Evolutionary conservation across 2,888 invertebrate genomes (phyloP), one percentile per base, ranked within the genome.

Genomic region (Mythimna vitellina): DNA sequence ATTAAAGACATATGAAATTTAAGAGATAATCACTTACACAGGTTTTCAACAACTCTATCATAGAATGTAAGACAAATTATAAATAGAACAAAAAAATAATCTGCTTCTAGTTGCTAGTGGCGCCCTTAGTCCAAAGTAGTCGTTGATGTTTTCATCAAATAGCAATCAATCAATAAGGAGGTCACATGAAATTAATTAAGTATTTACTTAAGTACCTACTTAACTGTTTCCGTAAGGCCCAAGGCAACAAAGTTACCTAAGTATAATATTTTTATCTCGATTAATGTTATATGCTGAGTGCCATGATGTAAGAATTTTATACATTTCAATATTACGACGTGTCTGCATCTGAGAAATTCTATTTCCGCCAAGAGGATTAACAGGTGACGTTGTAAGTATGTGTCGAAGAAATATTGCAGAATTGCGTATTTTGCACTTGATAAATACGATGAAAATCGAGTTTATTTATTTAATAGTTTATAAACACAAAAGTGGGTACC

Each of bases 281-380:
- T 49, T 20, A 57, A 29, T 63, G 17, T 17, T 65, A 46, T 20
- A 12, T 38, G 12, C 38, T 38, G 12, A 38, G 3, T 29, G 17
- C 25, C 42, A 25, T 35, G 61, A 61, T 57, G 53, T 65, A 14
- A 63, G 54, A 65, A 56, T 66, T 66, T 22, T 46, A 64, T 46
- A 70, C 5, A 57, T 74, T 65, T 65, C 64, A 81, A 81, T 76
- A 67, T 38, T 63, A 46, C 62, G 73, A 67, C 56, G 32, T 64
- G 65, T 63, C 65, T 78, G 73, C 77, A 71, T 61, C 38, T 67
- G 71, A 78, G 51, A 73, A 80, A 82, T 81, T 82, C 69, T 68
- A 80, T 80, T 82, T 80, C 80, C 82, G 82, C 65, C 73, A 70
- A 66, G 64, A 73, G 78, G 69, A 72, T 82, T 66, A 80, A 82